Evolutionary conservation across 2,888 invertebrate species (phyloP).

Genomic region (Lasius fuliginosus): DNA sequence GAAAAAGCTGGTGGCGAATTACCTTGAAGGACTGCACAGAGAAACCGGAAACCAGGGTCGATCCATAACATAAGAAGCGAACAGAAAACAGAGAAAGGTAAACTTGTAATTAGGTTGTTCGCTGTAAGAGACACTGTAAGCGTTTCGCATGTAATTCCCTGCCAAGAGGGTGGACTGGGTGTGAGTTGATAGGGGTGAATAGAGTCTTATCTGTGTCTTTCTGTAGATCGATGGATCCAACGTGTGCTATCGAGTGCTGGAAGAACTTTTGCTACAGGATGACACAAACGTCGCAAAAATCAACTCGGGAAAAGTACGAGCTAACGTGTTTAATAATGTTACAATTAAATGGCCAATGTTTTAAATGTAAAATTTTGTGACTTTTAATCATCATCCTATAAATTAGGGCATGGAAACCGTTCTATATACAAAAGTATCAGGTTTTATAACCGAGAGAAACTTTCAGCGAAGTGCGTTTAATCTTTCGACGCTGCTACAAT

Average conservation of each 20-base stretch:
- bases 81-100: conserved; percentile 85
- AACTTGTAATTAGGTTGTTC: conserved; percentile 81
- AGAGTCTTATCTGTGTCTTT: conserved; percentile 67
- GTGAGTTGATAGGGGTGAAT: conserved; percentile 27
- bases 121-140: conserved; percentile 75
- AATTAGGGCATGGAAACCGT: conserved; percentile 26
- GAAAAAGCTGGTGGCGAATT: conserved; percentile 82
- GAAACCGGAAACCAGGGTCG: conserved; percentile 85
- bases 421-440: conserved; percentile 41
- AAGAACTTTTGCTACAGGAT: conserved; percentile 68
- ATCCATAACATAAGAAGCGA: conserved; percentile 85
- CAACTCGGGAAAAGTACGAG: background rate
- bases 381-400: conserved; percentile 27
- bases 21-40: conserved; percentile 86
- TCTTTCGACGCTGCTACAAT: background rate
- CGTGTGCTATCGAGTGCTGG: conserved; percentile 74
- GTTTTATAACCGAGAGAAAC: conserved; percentile 32
- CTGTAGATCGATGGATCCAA: conserved; percentile 68
- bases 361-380: background rate
- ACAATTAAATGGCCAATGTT: background rate
- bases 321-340: background rate
- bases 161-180: conserved; percentile 47
- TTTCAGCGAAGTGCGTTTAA: background rate
- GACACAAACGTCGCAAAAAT: conserved; percentile 20
- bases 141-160: conserved; percentile 44